Conservation (phyloP, 1,140 invertebrate genomes). For the Caerostris extrusa region DNA sequence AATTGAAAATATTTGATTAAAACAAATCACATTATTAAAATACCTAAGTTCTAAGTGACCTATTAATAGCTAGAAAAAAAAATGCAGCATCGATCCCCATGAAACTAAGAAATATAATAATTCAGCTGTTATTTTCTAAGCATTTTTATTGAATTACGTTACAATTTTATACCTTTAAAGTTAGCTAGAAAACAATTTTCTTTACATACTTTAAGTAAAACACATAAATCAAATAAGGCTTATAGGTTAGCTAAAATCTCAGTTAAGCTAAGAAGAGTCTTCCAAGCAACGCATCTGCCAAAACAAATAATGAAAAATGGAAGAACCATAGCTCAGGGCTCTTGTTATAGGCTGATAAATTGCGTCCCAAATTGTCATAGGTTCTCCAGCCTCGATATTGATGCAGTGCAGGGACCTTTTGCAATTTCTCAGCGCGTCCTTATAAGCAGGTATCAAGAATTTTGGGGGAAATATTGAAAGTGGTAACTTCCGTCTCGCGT, state of each 20-base stretch:
- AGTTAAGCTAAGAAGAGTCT: background rate
- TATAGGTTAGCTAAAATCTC: background rate
- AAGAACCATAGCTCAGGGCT: conserved; percentile 2
- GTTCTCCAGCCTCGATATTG: background rate
- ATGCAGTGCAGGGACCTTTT: background rate
- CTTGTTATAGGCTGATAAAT: conserved; percentile 54
- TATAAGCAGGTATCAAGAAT: conserved; percentile 26
- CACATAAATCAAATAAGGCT: background rate
- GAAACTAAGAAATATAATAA: no score
- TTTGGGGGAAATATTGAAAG: conserved; percentile 2
- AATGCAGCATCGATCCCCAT: no score
- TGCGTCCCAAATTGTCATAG: conserved; percentile 45
- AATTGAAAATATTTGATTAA: no score
- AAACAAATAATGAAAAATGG: conserved; percentile 51
- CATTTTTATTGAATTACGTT: no score
- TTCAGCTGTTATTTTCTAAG: no score
- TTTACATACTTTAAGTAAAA: background rate
- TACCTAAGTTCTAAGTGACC: no score
- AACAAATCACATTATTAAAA: no score
- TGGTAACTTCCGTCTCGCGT: background rate
- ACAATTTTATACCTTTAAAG: no score
- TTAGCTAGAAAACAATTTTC: background rate
- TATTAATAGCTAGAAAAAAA: no score
- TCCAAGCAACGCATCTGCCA: conserved; percentile 5
- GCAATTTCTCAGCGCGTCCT: conserved; percentile 13